These are phyloP conservation scores for Leptoclinus maculatus DNA, from an alignment of 2,797 vertebrate species.

Conservation along the genomic window DNA sequence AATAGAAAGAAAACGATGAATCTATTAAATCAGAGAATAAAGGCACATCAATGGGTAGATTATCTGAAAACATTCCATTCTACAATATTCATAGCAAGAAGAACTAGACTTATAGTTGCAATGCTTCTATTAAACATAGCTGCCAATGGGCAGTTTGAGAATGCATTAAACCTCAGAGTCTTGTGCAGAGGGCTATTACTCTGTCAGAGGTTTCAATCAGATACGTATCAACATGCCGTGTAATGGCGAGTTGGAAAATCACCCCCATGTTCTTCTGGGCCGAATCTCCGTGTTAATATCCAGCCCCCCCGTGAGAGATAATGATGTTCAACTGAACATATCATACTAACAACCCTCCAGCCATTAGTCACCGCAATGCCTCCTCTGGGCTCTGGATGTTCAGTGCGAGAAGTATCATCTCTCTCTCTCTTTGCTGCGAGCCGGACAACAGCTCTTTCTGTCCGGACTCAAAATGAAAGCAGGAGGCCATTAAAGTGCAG, in stretches of 20 bases:
- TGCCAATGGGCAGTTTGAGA: slow-evolving; percentile 10
- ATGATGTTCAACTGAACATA: slow-evolving; percentile 73
- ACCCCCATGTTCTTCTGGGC: slow-evolving; percentile 48
- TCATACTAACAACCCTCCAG: slow-evolving; percentile 66
- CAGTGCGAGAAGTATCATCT: slow-evolving; percentile 10
- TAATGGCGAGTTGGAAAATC: slow-evolving; percentile 64
- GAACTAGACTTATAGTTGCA: background rate
- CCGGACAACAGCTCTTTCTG: slow-evolving; percentile 63
- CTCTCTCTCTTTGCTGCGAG: slow-evolving; percentile 21
- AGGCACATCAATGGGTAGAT: background rate
- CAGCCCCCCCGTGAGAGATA: slow-evolving; percentile 51
- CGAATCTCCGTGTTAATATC: slow-evolving; percentile 69
- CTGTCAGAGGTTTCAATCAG: slow-evolving; percentile 54
- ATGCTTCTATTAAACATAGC: background rate
- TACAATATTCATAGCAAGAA: background rate
- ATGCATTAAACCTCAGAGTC: slow-evolving; percentile 22
- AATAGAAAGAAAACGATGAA: background rate
- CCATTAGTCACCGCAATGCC: slow-evolving; percentile 68
- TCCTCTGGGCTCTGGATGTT: slow-evolving; percentile 56
- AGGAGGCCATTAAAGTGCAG: slow-evolving; percentile 60
- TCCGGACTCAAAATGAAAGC: slow-evolving; percentile 51
- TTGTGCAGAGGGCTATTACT: slow-evolving; percentile 35
- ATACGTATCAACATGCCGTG: slow-evolving; percentile 51
- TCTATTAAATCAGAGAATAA: background rate
- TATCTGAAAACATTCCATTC: background rate